phyloP scores from a whole-genome alignment of 2,888 invertebrate genomes.

The Octonoba sinensis region DNA sequence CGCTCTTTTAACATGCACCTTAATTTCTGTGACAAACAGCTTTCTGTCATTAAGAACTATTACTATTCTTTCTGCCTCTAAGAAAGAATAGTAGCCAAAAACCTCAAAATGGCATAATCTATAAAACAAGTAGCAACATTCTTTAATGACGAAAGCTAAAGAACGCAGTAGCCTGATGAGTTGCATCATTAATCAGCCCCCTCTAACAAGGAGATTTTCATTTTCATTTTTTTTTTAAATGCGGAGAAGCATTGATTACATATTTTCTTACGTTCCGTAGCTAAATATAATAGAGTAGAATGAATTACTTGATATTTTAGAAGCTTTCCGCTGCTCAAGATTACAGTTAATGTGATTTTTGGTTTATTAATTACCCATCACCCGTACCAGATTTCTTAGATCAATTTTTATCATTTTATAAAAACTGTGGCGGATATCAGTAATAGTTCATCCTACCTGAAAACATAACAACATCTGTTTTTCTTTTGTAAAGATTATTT shows the following conservation, averaged over 20 bases:
- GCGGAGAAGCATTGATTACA: conserved; percentile 47
- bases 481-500: too few species aligned
- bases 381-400: too few species aligned
- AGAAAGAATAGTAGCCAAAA: conserved; percentile 43
- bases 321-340: too few species aligned
- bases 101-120: conserved; percentile 47
- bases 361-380: too few species aligned
- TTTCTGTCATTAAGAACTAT: conserved; percentile 58
- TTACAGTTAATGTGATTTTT: too few species aligned
- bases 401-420: too few species aligned
- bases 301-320: conserved; percentile 35
- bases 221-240: conserved; percentile 23
- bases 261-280: conserved; percentile 21
- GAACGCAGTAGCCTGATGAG: conserved; percentile 48
- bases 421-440: too few species aligned
- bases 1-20: neutral
- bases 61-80: too few species aligned
- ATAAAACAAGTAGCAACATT: conserved; percentile 35
- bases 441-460: too few species aligned
- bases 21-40: conserved; percentile 45
- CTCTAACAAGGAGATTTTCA: conserved; percentile 7
- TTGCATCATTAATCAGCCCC: conserved; percentile 53
- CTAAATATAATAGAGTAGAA: conserved; percentile 22
- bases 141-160: conserved; percentile 48
- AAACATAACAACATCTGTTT: too few species aligned